Conservation (phyloP, 2,888 invertebrate species). For the Mamestra brassicae region DNA sequence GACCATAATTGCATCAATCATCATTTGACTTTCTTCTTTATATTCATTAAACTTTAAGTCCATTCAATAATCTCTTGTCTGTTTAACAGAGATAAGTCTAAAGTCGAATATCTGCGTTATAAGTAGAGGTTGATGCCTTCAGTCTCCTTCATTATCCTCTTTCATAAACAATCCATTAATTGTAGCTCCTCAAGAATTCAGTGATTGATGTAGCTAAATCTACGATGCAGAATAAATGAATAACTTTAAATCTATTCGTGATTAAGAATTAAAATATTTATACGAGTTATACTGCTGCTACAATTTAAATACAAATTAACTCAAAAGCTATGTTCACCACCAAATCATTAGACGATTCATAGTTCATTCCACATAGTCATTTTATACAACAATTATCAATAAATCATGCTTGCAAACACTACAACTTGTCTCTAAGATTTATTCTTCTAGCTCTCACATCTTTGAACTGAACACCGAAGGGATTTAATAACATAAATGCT, state of each 20-base stretch:
- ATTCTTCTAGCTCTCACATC: slow-evolving; percentile 61
- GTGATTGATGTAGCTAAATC: slow-evolving; percentile 56
- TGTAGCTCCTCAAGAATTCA: slow-evolving; percentile 42
- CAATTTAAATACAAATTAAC: slow-evolving; percentile 51
- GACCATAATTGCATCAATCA: not conserved
- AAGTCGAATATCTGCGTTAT: not conserved
- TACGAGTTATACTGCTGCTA: slow-evolving; percentile 15
- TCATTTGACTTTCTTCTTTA: too few relatives aligned
- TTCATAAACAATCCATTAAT: slow-evolving; percentile 49
- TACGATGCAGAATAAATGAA: slow-evolving; percentile 51
- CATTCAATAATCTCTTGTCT: not conserved
- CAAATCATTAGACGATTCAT: slow-evolving; percentile 56
- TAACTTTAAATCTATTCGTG: slow-evolving; percentile 35
- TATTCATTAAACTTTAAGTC: not conserved
- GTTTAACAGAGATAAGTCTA: not conserved
- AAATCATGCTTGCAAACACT: slow-evolving; percentile 62
- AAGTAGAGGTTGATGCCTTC: slow-evolving; percentile 29
- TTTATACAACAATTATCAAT: slow-evolving; percentile 60
- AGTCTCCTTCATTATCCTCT: slow-evolving; percentile 20
- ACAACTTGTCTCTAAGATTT: slow-evolving; percentile 67
- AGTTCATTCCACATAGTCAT: slow-evolving; percentile 52
- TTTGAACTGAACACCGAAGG: slow-evolving; percentile 67
- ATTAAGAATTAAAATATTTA: slow-evolving; percentile 47
- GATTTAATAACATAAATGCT: slow-evolving; percentile 72
- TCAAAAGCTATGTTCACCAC: slow-evolving; percentile 44